Base-by-base conservation (phyloP, 2,797 vertebrate species). In the Vespertilio murinus region DNA sequence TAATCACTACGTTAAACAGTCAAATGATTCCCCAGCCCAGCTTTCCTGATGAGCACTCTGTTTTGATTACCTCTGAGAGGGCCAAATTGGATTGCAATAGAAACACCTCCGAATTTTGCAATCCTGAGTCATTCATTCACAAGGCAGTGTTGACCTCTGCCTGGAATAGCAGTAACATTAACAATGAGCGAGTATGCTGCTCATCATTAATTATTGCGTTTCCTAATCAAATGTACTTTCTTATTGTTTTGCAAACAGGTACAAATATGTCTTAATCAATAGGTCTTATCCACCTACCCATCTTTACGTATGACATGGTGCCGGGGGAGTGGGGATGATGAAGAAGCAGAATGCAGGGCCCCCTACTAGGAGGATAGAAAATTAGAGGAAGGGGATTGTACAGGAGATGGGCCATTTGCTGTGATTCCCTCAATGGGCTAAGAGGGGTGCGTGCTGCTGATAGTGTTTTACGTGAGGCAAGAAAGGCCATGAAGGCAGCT, bases 11-110 rank as follows among this genome's bases (percentile, higher is more conserved):
- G 47, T 33, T 79, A 20, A 9, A 22, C 80, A 28, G 33, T 74
- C 89, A 88, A 69, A 90, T 74, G 65, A 35, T 59, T 78, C 94
- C 77, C 61, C 45, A 90, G 23, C 40, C 78, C 91, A 52, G n/a
- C 59, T 94, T 84, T 90, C 94, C 87, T 56, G 16, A 54, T 64
- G 61, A 75, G 74, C 59, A 79, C 69, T 95, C 83, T 54, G n/a
- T 67, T 95, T 78, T 73, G 75, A 89, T 92, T 71, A 88, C 86
- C 94, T 93, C 65, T 0, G 78, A 81, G 59, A 56, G 65, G 78
- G 84, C 64, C 78, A 80, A 25, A 77, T 88, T 49, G 84, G 92
- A 94, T 59, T 94, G 84, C 73, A 87, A 56, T 91, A 52, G 69
- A 75, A 38, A 88, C 35, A 52, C 54, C 59, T 96, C 67, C 42